Base-by-base conservation (phyloP, 2,888 invertebrate genomes). In the Chaetogeoica ovagalla region DNA sequence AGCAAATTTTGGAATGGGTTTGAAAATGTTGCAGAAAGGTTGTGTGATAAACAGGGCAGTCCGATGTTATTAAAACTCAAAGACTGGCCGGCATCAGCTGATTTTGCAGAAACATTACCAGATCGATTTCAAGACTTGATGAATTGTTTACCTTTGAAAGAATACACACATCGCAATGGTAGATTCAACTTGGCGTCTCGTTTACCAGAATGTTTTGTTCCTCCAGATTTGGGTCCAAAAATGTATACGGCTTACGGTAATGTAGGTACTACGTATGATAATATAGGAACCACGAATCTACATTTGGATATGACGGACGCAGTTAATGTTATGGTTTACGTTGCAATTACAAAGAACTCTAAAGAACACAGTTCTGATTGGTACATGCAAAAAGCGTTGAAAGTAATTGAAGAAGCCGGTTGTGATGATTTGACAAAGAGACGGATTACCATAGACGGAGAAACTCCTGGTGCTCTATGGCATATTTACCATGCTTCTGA, bases 211-310 rank as follows among this genome's bases (percentile, higher is more conserved):
- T 95, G 94, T 86, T 97, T 96, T 87, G 96, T 97, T 15, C 91
- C 94, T 37, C 98, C 98, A 0, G 98, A 98, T 86, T 88, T 98
- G 48, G 98, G 98, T 0, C 98, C 98, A 0, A 98, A 98, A 87
- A 97, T 98, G 97, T 98, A 98, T 88, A 97, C 94, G 84, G 98
- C 98, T 6, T 98, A 98, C 86, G 98, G 98, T 65, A 94, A 94
- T 48, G 94, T 95, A 1, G 85, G 90, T 63, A 43, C 37, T 13
- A 85, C 90, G 60, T 90, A 92, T 86, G 91, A 93, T 0, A 90
- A 90, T 81, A 94, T 95, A 85, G 98, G 97, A 59, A 97, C 98
- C 2, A 98, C 98, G 63, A 98, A 98, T 87, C 90, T 98, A 69
- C 98, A 98, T 87, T 88, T 98, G 83, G 98, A 98, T 86, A 95